Base-by-base conservation (phyloP, 2,797 vertebrate genomes). In the Phaenicophaeus curvirostris region DNA sequence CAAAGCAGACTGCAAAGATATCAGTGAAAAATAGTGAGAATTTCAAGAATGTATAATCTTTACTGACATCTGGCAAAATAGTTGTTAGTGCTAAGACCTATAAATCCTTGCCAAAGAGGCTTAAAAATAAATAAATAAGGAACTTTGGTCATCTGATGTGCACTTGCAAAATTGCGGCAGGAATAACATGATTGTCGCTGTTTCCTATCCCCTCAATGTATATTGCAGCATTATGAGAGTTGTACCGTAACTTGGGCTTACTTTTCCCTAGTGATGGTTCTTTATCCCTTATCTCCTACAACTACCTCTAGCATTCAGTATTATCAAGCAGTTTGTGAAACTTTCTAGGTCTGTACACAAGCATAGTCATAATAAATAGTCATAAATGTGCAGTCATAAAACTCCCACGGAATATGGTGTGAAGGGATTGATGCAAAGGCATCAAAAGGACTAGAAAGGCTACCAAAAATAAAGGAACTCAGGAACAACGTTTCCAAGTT, bases 91-190 rank as follows among this genome's bases (percentile, higher is more conserved):
- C 75, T 92, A 91, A 94, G 73, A 89, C 68, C 35, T 54, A 62
- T 25, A 96, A 96, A 94, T 78, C 72, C 75, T 89, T 77, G 72
- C 65, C 86, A 95, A 92, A 95, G 94, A 94, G 58, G 90, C 81
- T 96, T 95, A 72, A 90, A 94, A 96, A 86, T n/a, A 96, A 93
- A 93, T 75, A 68, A 92, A 90, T 71, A 94, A 81, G 89, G 37
- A 86, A 83, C 68, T 48, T 81, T 10, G 69, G 80, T 96, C 88
- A 90, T 87, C 83, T 95, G 93, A 96, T 13, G 1, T 44, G 77
- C 71, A 87, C 94, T 93, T 95, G 33, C 48, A 90, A 85, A 90
- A 90, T 13, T 89, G 53, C 20, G 87, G 53, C n/a, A 50, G 25
- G 74, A 93, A 65, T 77, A 89, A 59, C 23, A 42, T 14, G 21